Base-by-base conservation (phyloP, 2,797 vertebrate species). In the Syncerus caffer region DNA sequence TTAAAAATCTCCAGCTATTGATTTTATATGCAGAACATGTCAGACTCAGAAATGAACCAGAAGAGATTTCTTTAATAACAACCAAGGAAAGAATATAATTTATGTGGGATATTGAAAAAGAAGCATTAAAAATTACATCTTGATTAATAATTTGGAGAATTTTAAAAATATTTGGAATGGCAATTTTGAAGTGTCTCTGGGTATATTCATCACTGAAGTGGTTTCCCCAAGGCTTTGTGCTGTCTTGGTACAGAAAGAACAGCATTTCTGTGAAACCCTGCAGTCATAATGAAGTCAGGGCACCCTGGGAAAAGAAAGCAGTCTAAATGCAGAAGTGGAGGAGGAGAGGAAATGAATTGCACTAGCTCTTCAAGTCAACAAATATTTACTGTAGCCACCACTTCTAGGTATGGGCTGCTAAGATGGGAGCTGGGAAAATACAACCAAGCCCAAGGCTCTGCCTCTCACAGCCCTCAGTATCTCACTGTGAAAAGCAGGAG, bases 21-120 rank as follows among this genome's bases (percentile, higher is more conserved):
- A 86, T 98, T 98, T 98, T 96, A 97, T 97, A 98, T 98, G 97
- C 96, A 96, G 34, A 80, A 14, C 47, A 94, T 98, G 95, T 98
- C 96, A 98, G 82, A 95, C 82, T 97, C 92, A 94, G 91, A 98
- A 98, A 98, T 97, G 97, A 98, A 98, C 93, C 92, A 97, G 42
- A 79, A 74, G 96, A 90, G 94, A 62, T 96, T 98, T 97, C 95
- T 95, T 97, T 86, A 97, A 97, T 79, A 93, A 79, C 82, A 96
- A 97, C 88, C 89, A 96, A 94, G 92, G 96, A 98, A 98, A 97
- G 79, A 80, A 97, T 94, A 97, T 96, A 95, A 91, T 94, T 98
- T 98, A 84, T 96, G 88, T 96, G 29, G 10, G 6, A 10, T 23
- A 15, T 50, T 90, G 60, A 96, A 97, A 97, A 92, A 95, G 93